A percentile compares a stretch with the other conserved stretches of the same genome.
Conservation (phyloP, 2,113 vertebrate species). For the Polypterus bichir region DNA sequence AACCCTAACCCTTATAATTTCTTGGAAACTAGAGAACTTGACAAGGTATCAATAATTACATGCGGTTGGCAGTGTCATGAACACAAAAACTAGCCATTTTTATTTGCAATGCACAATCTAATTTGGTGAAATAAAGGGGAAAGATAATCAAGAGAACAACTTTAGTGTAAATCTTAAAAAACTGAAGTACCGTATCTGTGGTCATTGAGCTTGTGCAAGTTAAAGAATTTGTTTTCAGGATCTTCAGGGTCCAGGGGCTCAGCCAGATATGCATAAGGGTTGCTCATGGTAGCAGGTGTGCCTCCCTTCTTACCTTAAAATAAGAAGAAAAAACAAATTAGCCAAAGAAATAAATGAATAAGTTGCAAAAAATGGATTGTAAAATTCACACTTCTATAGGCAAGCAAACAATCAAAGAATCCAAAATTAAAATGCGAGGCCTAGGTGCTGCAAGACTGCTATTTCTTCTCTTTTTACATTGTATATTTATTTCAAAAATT, state of each 20-base stretch:
- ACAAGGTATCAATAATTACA: too few relatives aligned
- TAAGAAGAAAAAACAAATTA: conserved; percentile 5
- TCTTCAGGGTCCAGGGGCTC: conserved; percentile 64
- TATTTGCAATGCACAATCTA: background rate
- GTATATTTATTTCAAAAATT: too few relatives aligned
- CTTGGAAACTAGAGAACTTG: too few relatives aligned
- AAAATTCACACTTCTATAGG: too few relatives aligned
- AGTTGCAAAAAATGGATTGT: too few relatives aligned
- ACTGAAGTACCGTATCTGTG: conserved; percentile 66
- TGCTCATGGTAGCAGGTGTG: conserved; percentile 45
- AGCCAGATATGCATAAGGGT: conserved; percentile 61
- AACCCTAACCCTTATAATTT: too few relatives aligned
- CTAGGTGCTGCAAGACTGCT: too few relatives aligned
- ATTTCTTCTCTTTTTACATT: too few relatives aligned
- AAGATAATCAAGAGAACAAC: background rate
- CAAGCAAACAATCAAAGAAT: too few relatives aligned
- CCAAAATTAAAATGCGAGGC: too few relatives aligned
- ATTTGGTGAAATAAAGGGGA: background rate
- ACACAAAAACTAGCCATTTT: background rate
- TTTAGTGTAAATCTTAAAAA: background rate
- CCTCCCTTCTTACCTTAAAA: conserved; percentile 28
- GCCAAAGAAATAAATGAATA: background rate
- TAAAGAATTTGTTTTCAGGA: conserved; percentile 72
- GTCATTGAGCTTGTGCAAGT: conserved; percentile 69
- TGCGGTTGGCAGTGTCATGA: too few relatives aligned